Percentiles rank a stretch among this genome's conserved stretches.
Evolutionary conservation across 1,140 invertebrate species (phyloP).

Genomic region (Solenopsis fugax): DNA sequence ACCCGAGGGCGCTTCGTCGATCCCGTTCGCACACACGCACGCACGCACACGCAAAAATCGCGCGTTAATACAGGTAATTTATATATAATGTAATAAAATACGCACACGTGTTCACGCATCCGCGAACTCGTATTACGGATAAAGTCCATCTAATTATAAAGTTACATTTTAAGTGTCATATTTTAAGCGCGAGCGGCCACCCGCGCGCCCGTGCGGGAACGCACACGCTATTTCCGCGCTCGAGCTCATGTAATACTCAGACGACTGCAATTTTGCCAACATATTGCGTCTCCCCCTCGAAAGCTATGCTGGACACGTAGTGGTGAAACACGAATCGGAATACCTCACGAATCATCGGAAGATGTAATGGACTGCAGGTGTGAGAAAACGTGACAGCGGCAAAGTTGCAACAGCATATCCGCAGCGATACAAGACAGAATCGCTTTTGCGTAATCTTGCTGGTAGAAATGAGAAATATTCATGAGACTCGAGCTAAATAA

Average conservation of each 20-base stretch:
- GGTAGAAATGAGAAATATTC: constrained; percentile 56
- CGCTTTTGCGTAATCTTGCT: constrained; percentile 14
- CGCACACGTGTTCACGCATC: not conserved
- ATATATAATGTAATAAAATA: constrained; percentile 1
- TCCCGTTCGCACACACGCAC: not conserved
- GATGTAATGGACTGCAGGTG: constrained; percentile 63
- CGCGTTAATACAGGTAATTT: constrained; percentile 35
- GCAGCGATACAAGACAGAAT: constrained; percentile 51
- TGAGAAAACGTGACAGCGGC: constrained; percentile 57
- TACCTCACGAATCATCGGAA: constrained; percentile 62
- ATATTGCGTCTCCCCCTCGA: constrained; percentile 33
- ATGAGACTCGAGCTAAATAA: constrained; percentile 46
- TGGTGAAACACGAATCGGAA: constrained; percentile 52
- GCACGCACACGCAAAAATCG: not conserved
- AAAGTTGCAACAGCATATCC: constrained; percentile 37
- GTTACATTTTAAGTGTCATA: not conserved
- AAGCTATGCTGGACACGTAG: constrained; percentile 57
- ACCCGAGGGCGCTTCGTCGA: not conserved
- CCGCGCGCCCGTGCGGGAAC: not conserved
- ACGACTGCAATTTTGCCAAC: constrained; percentile 50
- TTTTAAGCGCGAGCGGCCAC: not conserved
- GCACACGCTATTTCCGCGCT: not conserved
- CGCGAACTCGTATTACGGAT: not conserved
- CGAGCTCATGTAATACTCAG: not conserved
- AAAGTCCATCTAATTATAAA: not conserved